Evolutionary conservation across 2,113 vertebrate genomes (phyloP).

Genomic region (cattle (Bos taurus)): DNA sequence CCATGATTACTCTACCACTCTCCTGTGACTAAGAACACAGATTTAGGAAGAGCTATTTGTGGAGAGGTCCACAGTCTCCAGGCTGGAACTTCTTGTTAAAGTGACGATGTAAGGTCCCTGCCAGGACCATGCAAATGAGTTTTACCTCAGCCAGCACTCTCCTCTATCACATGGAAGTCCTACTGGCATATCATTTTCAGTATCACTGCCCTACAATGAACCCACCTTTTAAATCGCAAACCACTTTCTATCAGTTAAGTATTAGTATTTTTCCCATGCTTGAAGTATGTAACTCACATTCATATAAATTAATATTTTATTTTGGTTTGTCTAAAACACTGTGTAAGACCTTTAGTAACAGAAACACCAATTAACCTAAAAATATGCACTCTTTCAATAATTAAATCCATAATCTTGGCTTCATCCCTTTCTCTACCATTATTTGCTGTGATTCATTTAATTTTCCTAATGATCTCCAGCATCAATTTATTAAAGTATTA

Average conservation of each 20-base stretch:
- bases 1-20: not conserved
- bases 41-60: not conserved
- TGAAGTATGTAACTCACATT: not conserved
- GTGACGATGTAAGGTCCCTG: not conserved
- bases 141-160: not conserved
- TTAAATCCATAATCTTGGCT: constrained; percentile 10
- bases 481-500: constrained; percentile 13
- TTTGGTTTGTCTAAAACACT: not conserved
- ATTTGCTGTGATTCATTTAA: constrained; percentile 3
- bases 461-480: not conserved
- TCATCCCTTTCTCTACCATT: not conserved
- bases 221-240: not conserved
- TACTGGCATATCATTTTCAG: not conserved
- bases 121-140: not conserved
- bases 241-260: not conserved
- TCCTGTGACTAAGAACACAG: not conserved
- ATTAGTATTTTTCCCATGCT: not conserved
- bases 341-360: not conserved
- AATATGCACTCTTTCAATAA: not conserved
- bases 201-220: not conserved
- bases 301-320: not conserved
- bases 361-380: constrained; percentile 28
- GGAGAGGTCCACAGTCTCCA: not conserved
- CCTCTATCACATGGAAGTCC: not conserved
- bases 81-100: not conserved